phyloP scores from a whole-genome alignment of 1,140 invertebrate species.

The honey bee (Apis mellifera) region Amel_HAv3.1 CM009938.2:10869501-10870000 shows the following conservation, averaged over 20 bases:
- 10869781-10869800: too few species aligned
- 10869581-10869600: slow-evolving; percentile 56
- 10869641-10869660: slow-evolving; percentile 64
- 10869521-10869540: slow-evolving; percentile 46
- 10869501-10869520: slow-evolving; percentile 45
- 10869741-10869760: too few species aligned
- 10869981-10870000: too few species aligned
- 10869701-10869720: too few species aligned
- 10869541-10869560: slow-evolving; percentile 52
- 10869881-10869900: too few species aligned
- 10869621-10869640: slow-evolving; percentile 63
- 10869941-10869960: too few species aligned
- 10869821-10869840: too few species aligned
- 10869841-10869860: too few species aligned
- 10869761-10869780: too few species aligned
- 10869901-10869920: slow-evolving; percentile 5
- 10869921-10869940: neutral
- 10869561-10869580: slow-evolving; percentile 44
- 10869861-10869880: neutral
- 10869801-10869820: neutral
- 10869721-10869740: too few species aligned
- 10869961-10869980: too few species aligned
- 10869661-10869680: slow-evolving; percentile 56
- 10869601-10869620: neutral
- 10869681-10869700: slow-evolving; percentile 38